A percentile compares a stretch with the other conserved stretches of the same genome.
phyloP scores from a whole-genome alignment of 2,797 vertebrate species.

The Eospalax fontanierii region DNA sequence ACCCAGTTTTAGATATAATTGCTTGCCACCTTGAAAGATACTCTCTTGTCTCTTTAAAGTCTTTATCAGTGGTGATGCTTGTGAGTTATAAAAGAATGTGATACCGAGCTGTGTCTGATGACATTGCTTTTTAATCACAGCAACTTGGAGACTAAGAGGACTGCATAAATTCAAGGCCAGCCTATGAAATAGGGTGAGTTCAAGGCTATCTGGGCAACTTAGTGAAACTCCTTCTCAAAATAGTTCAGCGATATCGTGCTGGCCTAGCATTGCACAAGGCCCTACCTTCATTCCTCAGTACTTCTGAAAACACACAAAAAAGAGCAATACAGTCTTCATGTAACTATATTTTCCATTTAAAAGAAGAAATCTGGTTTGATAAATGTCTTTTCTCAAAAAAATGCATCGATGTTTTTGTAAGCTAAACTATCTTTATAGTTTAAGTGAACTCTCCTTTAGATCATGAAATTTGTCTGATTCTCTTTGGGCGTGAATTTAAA shows the following conservation, averaged over 20 bases:
- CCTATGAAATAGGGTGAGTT: neutral
- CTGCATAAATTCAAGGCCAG: neutral
- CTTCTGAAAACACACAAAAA: neutral
- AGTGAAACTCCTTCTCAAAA: neutral
- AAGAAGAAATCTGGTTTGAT: conserved; percentile 5
- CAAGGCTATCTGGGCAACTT: neutral
- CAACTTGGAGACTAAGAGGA: neutral
- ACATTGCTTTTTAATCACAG: too few species aligned
- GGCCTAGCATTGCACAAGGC: neutral
- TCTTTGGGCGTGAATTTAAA: conserved; percentile 30
- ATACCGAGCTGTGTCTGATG: neutral
- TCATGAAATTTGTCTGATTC: conserved; percentile 22
- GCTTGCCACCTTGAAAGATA: conserved; percentile 7
- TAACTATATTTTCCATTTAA: neutral
- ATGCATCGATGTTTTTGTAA: conserved; percentile 27
- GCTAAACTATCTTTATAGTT: neutral
- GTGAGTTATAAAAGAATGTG: neutral
- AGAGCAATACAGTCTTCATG: neutral
- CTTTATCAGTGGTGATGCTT: neutral
- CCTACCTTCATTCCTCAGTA: neutral
- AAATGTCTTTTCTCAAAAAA: conserved; percentile 2
- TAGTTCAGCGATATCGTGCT: neutral
- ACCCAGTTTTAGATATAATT: neutral
- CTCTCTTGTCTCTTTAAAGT: neutral
- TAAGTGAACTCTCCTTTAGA: neutral